A percentile compares a stretch with the other conserved stretches of the same genome.
Evolutionary conservation across 2,888 invertebrate genomes (phyloP).

Genomic region (Temnothorax rugatulus): DNA sequence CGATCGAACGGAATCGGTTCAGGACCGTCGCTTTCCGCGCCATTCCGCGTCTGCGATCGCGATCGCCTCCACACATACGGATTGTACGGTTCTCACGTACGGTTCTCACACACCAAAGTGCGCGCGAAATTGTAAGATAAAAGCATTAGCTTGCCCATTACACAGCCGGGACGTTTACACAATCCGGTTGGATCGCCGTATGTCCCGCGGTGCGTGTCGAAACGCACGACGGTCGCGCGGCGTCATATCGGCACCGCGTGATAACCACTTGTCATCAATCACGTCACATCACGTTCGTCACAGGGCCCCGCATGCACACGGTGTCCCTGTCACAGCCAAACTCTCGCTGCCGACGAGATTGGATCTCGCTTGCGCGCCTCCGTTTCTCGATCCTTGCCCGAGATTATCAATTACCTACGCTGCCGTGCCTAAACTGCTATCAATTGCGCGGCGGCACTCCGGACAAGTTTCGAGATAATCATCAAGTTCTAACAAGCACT

Average conservation of each 20-base stretch:
- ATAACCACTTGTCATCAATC: conserved; percentile 63
- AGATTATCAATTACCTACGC: conserved; percentile 60
- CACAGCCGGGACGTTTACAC: conserved; percentile 28
- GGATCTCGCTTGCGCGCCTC: conserved; percentile 40
- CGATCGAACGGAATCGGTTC: not conserved
- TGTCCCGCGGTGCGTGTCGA: conserved; percentile 14
- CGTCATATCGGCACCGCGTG: conserved; percentile 35
- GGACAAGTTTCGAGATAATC: conserved; percentile 44
- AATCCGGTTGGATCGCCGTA: conserved; percentile 35
- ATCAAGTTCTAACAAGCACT: conserved; percentile 42
- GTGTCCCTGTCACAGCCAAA: conserved; percentile 10
- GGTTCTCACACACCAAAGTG: conserved; percentile 32
- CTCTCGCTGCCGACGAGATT: conserved; percentile 40
- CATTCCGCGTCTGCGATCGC: not conserved
- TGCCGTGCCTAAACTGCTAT: conserved; percentile 18
- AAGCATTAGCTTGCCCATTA: conserved; percentile 33
- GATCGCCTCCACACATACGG: conserved; percentile 22
- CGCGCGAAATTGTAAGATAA: conserved; percentile 13
- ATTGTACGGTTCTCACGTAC: not conserved
- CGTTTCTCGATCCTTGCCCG: conserved; percentile 35
- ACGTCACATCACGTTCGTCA: conserved; percentile 36
- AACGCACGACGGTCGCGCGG: conserved; percentile 13
- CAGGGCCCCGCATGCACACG: conserved; percentile 20
- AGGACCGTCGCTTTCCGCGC: not conserved
- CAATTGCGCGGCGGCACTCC: conserved; percentile 24